Evolutionary conservation across 2,113 vertebrate genomes (phyloP), one percentile per base, ranked within the genome.

Genomic region (Trematocara nigrifrons): DNA sequence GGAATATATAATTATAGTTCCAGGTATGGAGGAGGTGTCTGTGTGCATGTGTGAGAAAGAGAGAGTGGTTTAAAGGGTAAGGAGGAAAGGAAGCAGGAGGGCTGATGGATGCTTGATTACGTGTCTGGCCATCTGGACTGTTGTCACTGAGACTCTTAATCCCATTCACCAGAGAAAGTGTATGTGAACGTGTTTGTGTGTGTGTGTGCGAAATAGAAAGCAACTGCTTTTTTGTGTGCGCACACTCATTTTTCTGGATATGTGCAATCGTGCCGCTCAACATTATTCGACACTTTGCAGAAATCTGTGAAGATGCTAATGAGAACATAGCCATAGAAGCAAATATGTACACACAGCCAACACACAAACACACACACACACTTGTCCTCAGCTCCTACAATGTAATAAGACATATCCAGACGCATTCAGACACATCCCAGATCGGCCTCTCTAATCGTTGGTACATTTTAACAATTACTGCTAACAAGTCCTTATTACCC

Each of bases 401-500:
- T n/a, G 5, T 89, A 92, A 94, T 92, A 89, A 91, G 92, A 91
- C 92, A 82, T 56, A 89, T 83, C 87, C 92, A 87, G 89, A 89
- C 51, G 49, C 87, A 71, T 49, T 88, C 54, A 64, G 89, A 87
- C 90, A 91, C 91, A 91, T 93, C 93, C 93, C 89, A 91, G 93
- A 95, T 89, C 87, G 40, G 88, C 89, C 91, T 81, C 83, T 86
- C 86, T 95, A 95, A 94, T 95, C 89, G 80, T 91, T 81, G 92
- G 82, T 94, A 93, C 95, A 94, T 94, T 94, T 94, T 86, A 92
- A 95, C 94, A 95, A 95, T 95, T 95, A 94, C 93, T 33, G 89
- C 92, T 94, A 95, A 94, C 95, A 94, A 92, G 93, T 95, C 91
- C 93, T 93, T 95, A 94, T 95, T 95, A 95, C 91, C 95, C 95